These are phyloP conservation scores for Turdus rufiventris DNA, from an alignment of 2,113 vertebrate species.

Conservation along the genomic window DNA sequence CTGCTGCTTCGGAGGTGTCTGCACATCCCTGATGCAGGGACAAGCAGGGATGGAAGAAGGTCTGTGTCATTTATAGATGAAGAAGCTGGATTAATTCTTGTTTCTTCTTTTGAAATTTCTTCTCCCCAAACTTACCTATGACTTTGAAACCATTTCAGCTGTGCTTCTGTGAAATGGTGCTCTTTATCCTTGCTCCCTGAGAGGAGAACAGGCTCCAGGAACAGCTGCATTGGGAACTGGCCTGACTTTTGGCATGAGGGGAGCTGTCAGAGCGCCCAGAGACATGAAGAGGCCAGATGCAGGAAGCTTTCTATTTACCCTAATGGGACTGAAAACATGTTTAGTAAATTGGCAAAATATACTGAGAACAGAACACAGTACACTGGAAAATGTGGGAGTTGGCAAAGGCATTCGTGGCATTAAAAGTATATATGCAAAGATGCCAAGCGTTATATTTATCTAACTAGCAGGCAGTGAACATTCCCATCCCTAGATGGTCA, in stretches of 20 bases:
- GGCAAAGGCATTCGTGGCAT: constrained; percentile 15
- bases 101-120: not conserved
- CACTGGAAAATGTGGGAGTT: constrained; percentile 14
- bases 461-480: not conserved
- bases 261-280: not conserved
- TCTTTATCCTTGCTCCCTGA: not conserved
- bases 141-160: not conserved
- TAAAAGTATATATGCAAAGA: not conserved
- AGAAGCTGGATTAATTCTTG: not conserved
- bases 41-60: not conserved
- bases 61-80: not conserved
- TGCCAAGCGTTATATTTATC: constrained; percentile 27
- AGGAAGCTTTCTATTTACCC: constrained; percentile 19
- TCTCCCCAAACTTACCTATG: not conserved
- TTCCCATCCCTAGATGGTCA: not conserved
- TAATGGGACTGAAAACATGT: constrained; percentile 23
- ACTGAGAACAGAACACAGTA: not conserved
- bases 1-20: not conserved
- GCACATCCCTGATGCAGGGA: not conserved
- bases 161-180: not conserved
- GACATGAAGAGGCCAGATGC: not conserved
- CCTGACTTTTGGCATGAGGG: not conserved
- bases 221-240: not conserved
- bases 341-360: constrained; percentile 27
- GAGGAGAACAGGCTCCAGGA: not conserved